phyloP scores from a whole-genome alignment of 1,140 invertebrate species.

The Drosophila seguyi region DNA sequence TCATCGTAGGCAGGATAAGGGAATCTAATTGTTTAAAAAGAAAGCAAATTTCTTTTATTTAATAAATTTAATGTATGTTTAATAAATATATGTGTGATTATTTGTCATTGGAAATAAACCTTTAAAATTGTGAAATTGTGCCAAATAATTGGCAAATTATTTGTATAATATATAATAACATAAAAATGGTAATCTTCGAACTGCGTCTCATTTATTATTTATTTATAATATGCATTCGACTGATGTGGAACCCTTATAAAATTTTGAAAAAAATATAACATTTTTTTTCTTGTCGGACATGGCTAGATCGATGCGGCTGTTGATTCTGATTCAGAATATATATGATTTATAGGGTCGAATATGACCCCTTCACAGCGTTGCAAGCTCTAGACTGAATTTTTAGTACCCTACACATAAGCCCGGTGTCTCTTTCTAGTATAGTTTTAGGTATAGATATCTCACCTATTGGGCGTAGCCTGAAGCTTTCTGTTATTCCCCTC shows the following conservation, averaged over 20 bases:
- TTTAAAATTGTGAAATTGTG: slow-evolving; percentile 21
- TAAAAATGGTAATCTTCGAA: slow-evolving; percentile 7
- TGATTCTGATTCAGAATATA: too few relatives aligned
- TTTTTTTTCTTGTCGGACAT: too few relatives aligned
- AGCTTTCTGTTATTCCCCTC: slow-evolving; percentile 59
- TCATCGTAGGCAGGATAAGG: slow-evolving; percentile 67
- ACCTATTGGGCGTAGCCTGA: slow-evolving; percentile 50
- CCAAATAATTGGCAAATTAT: not conserved
- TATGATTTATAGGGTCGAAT: too few relatives aligned
- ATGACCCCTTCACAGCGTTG: too few relatives aligned
- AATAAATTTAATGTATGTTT: not conserved
- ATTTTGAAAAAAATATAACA: too few relatives aligned
- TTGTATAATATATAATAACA: not conserved
- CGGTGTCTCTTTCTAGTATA: too few relatives aligned
- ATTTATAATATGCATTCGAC: slow-evolving; percentile 8
- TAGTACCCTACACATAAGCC: too few relatives aligned
- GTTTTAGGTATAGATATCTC: not conserved
- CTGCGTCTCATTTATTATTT: not conserved
- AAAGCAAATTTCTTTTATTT: not conserved
- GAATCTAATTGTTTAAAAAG: not conserved
- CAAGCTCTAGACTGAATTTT: too few relatives aligned
- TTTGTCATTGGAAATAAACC: not conserved
- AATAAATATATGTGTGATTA: not conserved
- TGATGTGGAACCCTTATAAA: slow-evolving; percentile 7
- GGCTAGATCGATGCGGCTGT: too few relatives aligned